These are phyloP conservation scores for Zootermopsis nevadensis DNA, from an alignment of 2,888 invertebrate genomes.

Conservation along the genomic window DNA sequence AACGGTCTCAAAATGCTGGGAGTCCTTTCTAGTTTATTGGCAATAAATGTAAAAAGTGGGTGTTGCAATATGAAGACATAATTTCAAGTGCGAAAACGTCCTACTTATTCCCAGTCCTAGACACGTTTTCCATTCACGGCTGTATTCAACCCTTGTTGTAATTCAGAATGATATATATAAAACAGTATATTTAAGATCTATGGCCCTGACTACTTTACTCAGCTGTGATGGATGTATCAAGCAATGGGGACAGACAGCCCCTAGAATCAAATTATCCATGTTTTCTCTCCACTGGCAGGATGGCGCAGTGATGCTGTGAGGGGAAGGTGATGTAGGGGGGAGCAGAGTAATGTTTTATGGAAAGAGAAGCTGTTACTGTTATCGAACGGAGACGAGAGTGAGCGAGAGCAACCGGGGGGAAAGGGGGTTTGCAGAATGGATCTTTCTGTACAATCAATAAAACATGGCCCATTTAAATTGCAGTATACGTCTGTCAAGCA, in stretches of 20 bases:
- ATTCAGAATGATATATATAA: slow-evolving; percentile 35
- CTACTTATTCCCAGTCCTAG: background rate
- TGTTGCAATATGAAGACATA: background rate
- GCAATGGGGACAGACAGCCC: slow-evolving; percentile 34
- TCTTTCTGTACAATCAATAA: slow-evolving; percentile 55
- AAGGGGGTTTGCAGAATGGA: slow-evolving; percentile 43
- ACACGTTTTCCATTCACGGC: background rate
- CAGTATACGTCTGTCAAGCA: slow-evolving; percentile 45
- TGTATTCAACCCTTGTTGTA: background rate
- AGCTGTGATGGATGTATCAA: slow-evolving; percentile 40
- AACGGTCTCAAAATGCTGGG: slow-evolving; percentile 13
- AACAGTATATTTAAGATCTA: slow-evolving; percentile 37
- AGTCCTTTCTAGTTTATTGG: slow-evolving; percentile 31
- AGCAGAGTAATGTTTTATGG: slow-evolving; percentile 33
- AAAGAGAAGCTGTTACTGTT: slow-evolving; percentile 25
- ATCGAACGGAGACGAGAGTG: slow-evolving; percentile 21
- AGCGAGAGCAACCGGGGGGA: slow-evolving; percentile 39
- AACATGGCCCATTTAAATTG: slow-evolving; percentile 55
- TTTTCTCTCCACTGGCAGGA: slow-evolving; percentile 46
- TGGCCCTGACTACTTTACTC: slow-evolving; percentile 29
- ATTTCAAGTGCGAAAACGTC: slow-evolving; percentile 11
- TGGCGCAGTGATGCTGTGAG: slow-evolving; percentile 32
- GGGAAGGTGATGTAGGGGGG: background rate
- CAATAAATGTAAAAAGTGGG: background rate
- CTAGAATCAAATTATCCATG: slow-evolving; percentile 55